Base-by-base conservation (phyloP, 64 coral and sea anemone genomes). In the Porites lutea region DNA sequence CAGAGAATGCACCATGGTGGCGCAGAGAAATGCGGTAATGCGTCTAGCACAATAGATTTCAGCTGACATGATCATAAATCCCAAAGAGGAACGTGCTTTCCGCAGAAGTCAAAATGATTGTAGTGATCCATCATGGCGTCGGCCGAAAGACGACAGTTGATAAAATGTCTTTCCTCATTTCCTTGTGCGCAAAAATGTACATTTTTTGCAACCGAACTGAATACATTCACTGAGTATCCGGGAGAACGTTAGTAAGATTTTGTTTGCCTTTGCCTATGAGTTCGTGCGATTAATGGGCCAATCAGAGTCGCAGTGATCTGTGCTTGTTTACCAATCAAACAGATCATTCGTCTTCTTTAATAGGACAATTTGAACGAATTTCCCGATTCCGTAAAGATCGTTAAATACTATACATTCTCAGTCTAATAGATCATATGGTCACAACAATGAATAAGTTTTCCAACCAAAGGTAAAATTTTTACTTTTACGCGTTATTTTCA, bases 71-170 rank as follows among this genome's bases (percentile, higher is more conserved):
- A 63, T 82, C 23, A 71, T 71, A 23, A 60, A 80, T 65, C 37
- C 79, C 43, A 64, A 65, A 83, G 43, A 15, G 46, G 81, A 48
- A 84, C 81, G 81, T 84, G 81, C 81, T 84, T 84, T 84, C 81
- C 62, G 81, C 8, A 51, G 19, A 18, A 9, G 45, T 5, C 12
- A 44, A 5, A 8, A 51, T 13, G 63, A 48, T 48, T 74, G 13
- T 74, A 47, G 48, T 65, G 13, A 65, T 65, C 62, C 13, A 65
- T 65, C 62, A 5, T 50, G 72, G 72, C 45, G 10, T 13, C 72
- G 62, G 62, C 4, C 62, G 72, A 48, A 48, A 74, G 4, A 13
- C 16, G 37, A 13, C 45, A 16, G 18, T 49, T 50, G 49, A 52
- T 52, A 16, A 37, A 37, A 37, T 74, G 11, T 15, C 48, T 47